A percentile compares a stretch with the other conserved stretches of the same genome.
These are phyloP conservation scores for Fragum sueziense DNA, from an alignment of 2,888 invertebrate species.

Conservation along the genomic window DNA sequence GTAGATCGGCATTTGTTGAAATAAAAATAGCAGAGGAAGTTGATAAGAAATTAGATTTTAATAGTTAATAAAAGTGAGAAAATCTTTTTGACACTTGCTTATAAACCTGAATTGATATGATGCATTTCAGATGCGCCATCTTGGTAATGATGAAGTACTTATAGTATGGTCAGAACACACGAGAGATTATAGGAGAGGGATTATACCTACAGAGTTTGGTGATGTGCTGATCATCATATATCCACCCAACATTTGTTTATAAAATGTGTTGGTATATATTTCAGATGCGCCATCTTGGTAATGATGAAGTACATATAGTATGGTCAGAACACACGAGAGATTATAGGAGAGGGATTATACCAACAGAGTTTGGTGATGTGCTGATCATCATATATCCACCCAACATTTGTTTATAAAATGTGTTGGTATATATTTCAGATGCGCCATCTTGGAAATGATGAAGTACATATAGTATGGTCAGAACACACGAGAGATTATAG, in stretches of 20 bases:
- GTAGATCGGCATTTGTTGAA: too few relatives aligned
- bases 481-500: conserved; percentile 98
- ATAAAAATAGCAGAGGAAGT: too few relatives aligned
- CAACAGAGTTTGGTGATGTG: conserved; percentile 99
- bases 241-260: conserved; percentile 91
- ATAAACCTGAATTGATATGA: too few relatives aligned
- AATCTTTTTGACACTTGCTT: too few relatives aligned
- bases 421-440: conserved; percentile 87
- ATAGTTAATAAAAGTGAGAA: too few relatives aligned
- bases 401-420: too few relatives aligned
- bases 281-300: conserved; percentile 96
- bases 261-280: too few relatives aligned
- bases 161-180: conserved; percentile 99
- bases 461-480: conserved; percentile 99
- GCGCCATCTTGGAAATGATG: conserved; percentile 98
- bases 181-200: conserved; percentile 96
- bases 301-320: conserved; percentile 99
- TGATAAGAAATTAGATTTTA: too few relatives aligned
- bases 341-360: conserved; percentile 97
- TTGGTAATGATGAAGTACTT: conserved; percentile 99
- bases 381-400: conserved; percentile 98
- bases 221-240: conserved; percentile 98
- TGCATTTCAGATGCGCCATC: conserved; percentile 90
- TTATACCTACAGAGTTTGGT: conserved; percentile 99
- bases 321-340: conserved; percentile 99